These are phyloP conservation scores for Cygnus buccinator DNA, from an alignment of 2,113 vertebrate species.

Conservation along the genomic window DNA sequence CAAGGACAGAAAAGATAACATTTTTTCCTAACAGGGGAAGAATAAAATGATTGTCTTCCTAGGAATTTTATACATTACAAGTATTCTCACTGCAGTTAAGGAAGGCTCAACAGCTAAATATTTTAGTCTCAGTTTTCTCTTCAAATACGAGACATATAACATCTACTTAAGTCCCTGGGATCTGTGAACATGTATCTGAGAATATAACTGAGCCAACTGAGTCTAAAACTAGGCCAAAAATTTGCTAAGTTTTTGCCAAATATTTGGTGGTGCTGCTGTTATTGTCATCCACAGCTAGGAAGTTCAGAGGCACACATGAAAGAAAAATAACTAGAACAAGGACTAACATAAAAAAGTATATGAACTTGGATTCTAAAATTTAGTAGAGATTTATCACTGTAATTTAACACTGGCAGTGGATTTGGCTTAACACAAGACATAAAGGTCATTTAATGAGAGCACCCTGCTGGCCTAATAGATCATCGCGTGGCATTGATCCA, in stretches of 20 bases:
- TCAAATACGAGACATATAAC: not conserved
- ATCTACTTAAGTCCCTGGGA: not conserved
- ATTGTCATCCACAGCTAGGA: not conserved
- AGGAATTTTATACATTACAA: not conserved
- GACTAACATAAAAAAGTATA: not conserved
- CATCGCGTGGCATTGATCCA: not conserved
- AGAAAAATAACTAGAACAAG: not conserved
- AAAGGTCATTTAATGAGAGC: not conserved
- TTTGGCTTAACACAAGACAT: not conserved
- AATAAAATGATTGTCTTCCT: not conserved
- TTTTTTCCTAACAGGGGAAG: not conserved
- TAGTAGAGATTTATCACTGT: not conserved
- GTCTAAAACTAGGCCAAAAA: not conserved
- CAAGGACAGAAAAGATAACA: not conserved
- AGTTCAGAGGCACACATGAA: not conserved
- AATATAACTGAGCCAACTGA: not conserved
- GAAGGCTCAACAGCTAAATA: not conserved
- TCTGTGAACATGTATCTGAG: not conserved
- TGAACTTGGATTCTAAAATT: conserved; percentile 4
- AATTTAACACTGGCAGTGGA: not conserved
- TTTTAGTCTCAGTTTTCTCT: not conserved
- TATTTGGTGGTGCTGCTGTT: not conserved
- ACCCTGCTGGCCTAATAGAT: not conserved
- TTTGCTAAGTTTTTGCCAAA: not conserved
- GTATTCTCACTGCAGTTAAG: not conserved